phyloP scores from a whole-genome alignment of 2,113 vertebrate species.

The Sander lucioperca region DNA sequence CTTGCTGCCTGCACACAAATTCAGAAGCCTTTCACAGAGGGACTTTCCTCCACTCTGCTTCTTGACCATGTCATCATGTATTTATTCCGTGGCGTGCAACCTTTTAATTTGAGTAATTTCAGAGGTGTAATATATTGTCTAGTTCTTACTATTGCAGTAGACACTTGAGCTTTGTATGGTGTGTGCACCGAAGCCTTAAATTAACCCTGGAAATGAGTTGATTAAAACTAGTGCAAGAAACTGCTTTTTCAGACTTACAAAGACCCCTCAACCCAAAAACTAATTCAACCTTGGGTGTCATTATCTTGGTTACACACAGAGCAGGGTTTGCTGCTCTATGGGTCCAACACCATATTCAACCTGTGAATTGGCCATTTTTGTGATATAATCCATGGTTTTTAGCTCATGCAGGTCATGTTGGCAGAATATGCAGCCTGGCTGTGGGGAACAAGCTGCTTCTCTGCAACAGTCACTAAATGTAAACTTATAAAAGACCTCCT shows the following conservation, averaged over 20 bases:
- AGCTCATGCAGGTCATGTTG: background rate
- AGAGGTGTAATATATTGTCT: conserved; percentile 18
- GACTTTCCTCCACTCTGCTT: background rate
- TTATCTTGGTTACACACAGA: background rate
- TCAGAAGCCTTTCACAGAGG: background rate
- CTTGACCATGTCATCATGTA: background rate
- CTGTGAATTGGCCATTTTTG: background rate
- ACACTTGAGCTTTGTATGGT: background rate
- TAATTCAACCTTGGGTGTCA: conserved; percentile 20
- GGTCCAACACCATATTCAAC: background rate
- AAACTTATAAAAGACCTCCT: background rate
- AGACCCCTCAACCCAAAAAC: background rate
- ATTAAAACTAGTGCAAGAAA: conserved; percentile 8
- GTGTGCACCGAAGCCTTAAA: background rate
- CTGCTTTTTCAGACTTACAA: background rate
- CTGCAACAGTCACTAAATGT: conserved; percentile 8
- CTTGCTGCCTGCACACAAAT: conserved; percentile 7
- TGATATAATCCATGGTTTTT: background rate
- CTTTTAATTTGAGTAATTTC: background rate
- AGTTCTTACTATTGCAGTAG: background rate
- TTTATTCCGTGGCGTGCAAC: background rate
- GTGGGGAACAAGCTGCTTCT: background rate
- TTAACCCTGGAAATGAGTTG: background rate
- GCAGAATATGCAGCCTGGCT: conserved; percentile 1
- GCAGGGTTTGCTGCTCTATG: background rate